Base-by-base conservation (phyloP, 2,888 invertebrate genomes). In the Caenorhabditis wallacei region DNA sequence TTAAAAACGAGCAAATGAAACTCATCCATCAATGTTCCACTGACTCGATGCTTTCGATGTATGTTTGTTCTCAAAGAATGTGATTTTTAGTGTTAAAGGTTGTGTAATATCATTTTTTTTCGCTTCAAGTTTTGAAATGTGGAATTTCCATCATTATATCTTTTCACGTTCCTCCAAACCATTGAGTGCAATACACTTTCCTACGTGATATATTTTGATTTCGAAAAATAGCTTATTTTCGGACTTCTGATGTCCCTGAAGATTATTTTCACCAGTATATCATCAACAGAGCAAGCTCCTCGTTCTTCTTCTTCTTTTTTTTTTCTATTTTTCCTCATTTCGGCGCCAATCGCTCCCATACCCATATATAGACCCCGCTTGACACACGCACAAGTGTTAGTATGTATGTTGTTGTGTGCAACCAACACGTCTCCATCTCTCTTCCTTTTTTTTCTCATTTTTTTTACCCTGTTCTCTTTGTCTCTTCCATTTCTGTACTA, bases 11-110 rank as follows among this genome's bases (percentile, higher is more conserved):
- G 43, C 26, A 20, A 20, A 48, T n/a, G 66, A 24, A 57, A 40
- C 72, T 71, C 61, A 72, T 72, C 63, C 63, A 72, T 72, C 72
- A 71, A 71, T 71, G 71, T 59, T 71, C 71, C 48, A 16, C n/a
- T 64, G 26, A 26, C 48, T 51, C 57, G 3, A 61, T 54, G 20
- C 46, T 46, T 43, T 48, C 70, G 46, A 20, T 59, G 35, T 30
- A 43, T 71, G 59, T 72, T 63, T 63, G 71, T 54, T 72, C 61
- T 7, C 63, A 22, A 40, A 43, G 46, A 69, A 69, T 56, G 40
- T 54, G 68, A 40, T 54, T 43, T 37, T 53, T 54, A 37, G 54
- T 53, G 37, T 68, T 54, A 20, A 51, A 30, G 43, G 51, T 51
- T 64, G 48, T 64, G 64, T 64, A 64, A 64, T 64, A 46, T 63